These are phyloP conservation scores for Dissostichus mawsoni DNA, from an alignment of 2,113 vertebrate species.

Conservation along the genomic window DNA sequence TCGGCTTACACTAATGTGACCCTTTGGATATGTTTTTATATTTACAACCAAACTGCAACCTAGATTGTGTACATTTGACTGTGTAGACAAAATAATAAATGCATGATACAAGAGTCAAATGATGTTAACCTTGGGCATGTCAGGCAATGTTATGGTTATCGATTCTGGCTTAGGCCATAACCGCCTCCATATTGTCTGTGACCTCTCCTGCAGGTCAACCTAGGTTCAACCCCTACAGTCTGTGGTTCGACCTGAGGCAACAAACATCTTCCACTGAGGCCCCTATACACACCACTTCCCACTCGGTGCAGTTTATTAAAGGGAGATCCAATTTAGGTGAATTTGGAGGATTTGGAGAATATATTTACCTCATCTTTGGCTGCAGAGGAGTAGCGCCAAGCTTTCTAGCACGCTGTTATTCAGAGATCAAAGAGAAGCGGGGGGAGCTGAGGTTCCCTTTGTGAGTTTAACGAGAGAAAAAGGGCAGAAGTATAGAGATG, in stretches of 20 bases:
- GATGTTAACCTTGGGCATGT: conserved; percentile 20
- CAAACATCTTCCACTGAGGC: conserved; percentile 7
- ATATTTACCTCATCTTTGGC: conserved; percentile 16
- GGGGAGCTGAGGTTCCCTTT: conserved; percentile 52
- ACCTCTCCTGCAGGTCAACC: conserved; percentile 30
- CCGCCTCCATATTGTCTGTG: conserved; percentile 15
- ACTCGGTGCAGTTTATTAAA: conserved; percentile 27
- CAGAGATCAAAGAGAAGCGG: conserved; percentile 66
- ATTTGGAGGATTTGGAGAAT: conserved; percentile 51
- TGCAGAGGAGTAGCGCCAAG: conserved; percentile 20
- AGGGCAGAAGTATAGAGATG: conserved; percentile 18
- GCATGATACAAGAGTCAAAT: conserved; percentile 17
- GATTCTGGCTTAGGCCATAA: conserved; percentile 21
- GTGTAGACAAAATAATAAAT: conserved; percentile 16
- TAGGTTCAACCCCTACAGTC: conserved; percentile 4
- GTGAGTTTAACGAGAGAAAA: conserved; percentile 43
- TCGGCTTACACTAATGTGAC: conserved; percentile 11
- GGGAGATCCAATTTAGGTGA: conserved; percentile 38
- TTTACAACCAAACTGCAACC: neutral
- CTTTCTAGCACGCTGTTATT: conserved; percentile 43
- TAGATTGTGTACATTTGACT: neutral
- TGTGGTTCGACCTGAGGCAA: neutral
- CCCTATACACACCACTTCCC: neutral
- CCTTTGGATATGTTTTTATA: conserved; percentile 3
- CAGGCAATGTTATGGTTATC: conserved; percentile 40